Evolutionary conservation across 2,888 invertebrate species (phyloP).

Genomic region (Hipparchia semele): DNA sequence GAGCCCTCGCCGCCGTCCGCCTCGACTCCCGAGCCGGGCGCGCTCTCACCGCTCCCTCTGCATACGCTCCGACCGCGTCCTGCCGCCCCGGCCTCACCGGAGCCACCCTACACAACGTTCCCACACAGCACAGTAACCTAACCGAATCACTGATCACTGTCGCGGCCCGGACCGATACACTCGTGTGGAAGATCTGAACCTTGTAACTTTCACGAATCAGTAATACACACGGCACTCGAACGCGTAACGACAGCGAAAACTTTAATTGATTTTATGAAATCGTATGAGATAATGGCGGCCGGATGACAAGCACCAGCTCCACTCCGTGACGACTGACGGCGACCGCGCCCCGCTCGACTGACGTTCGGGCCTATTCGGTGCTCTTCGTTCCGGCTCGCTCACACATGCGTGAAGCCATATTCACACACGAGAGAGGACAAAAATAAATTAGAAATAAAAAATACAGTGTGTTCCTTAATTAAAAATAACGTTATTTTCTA

Average conservation of each 20-base stretch:
- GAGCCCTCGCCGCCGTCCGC: slow-evolving; percentile 78
- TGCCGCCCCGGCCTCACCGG: slow-evolving; percentile 73
- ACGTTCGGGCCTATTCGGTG: slow-evolving; percentile 78
- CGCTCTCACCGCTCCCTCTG: slow-evolving; percentile 84
- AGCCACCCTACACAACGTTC: slow-evolving; percentile 76
- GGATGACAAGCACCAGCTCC: slow-evolving; percentile 83
- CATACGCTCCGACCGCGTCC: slow-evolving; percentile 78
- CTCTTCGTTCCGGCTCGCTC: slow-evolving; percentile 77
- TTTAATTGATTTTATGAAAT: slow-evolving; percentile 79
- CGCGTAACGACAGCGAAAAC: slow-evolving; percentile 69
- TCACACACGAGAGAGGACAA: slow-evolving; percentile 66
- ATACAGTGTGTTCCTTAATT: slow-evolving; percentile 5
- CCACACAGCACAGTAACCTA: slow-evolving; percentile 77
- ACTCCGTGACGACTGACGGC: slow-evolving; percentile 84
- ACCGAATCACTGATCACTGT: slow-evolving; percentile 73
- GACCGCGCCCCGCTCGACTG: slow-evolving; percentile 85
- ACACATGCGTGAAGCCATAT: slow-evolving; percentile 76
- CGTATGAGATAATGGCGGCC: slow-evolving; percentile 85
- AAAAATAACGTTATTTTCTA: slow-evolving; percentile 15
- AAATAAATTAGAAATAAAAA: slow-evolving; percentile 43
- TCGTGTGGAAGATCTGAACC: slow-evolving; percentile 48
- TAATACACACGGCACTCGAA: slow-evolving; percentile 62
- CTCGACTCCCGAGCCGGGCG: slow-evolving; percentile 82
- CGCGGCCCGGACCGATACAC: slow-evolving; percentile 44
- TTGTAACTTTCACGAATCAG: slow-evolving; percentile 51